Evolutionary conservation across 2,113 vertebrate species (phyloP).

Genomic region (Plectropomus leopardus): DNA sequence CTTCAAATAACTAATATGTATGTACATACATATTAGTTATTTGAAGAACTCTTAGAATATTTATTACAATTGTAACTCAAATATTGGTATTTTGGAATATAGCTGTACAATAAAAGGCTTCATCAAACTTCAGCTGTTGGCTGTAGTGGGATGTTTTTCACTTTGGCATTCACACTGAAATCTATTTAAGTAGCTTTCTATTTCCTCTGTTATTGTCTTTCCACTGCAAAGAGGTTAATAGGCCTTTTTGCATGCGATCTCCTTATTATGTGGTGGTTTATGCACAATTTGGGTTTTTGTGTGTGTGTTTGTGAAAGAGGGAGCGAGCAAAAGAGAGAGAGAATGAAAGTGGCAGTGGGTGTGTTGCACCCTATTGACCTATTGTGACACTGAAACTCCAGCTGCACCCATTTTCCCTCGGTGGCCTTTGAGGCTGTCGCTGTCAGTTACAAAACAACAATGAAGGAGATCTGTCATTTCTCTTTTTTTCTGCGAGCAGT

Average conservation of each 20-base stretch:
- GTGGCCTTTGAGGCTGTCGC: slow-evolving; percentile 43
- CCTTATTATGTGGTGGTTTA: not conserved
- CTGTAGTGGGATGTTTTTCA: not conserved
- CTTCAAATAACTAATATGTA: no score
- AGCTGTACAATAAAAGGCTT: not conserved
- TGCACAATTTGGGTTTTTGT: not conserved
- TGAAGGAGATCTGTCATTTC: slow-evolving; percentile 10
- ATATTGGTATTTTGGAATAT: not conserved
- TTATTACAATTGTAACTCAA: not conserved
- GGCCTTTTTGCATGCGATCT: not conserved
- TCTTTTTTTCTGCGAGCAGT: not conserved
- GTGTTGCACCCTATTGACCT: slow-evolving; percentile 41
- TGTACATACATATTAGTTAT: no score
- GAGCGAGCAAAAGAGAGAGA: not conserved
- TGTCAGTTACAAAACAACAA: slow-evolving; percentile 34
- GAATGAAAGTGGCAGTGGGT: slow-evolving; percentile 35
- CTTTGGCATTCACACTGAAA: not conserved
- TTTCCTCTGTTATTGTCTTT: not conserved
- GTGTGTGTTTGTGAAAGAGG: not conserved
- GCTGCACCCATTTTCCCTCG: slow-evolving; percentile 36
- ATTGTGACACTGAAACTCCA: slow-evolving; percentile 37
- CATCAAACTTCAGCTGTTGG: not conserved
- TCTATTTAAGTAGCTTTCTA: not conserved
- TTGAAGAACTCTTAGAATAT: no score
- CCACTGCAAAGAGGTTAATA: not conserved